phyloP scores from a whole-genome alignment of 2,888 invertebrate genomes.

The Trilocha varians region DNA sequence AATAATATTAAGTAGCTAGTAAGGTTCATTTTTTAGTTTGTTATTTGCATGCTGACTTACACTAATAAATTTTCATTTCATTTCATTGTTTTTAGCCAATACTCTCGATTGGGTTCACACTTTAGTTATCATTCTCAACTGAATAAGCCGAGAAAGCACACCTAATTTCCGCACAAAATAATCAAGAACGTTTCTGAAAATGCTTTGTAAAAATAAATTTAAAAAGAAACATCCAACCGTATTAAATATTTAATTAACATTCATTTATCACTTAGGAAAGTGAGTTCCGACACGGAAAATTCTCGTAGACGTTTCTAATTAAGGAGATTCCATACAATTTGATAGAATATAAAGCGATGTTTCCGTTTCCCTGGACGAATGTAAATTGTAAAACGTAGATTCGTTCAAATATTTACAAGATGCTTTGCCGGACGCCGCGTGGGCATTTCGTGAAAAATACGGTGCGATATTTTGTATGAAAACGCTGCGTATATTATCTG shows the following conservation, averaged over 20 bases:
- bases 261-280: constrained; percentile 2
- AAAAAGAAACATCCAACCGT: background rate
- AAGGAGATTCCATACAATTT: constrained; percentile 37
- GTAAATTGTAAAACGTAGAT: constrained; percentile 55
- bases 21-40: too few relatives aligned
- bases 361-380: constrained; percentile 32
- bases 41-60: too few relatives aligned
- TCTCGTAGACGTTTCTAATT: constrained; percentile 26
- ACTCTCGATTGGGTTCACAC: too few relatives aligned
- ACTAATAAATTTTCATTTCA: too few relatives aligned
- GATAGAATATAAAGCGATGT: constrained; percentile 35
- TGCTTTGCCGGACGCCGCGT: constrained; percentile 34
- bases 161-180: too few relatives aligned
- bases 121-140: too few relatives aligned
- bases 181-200: too few relatives aligned
- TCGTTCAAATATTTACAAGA: constrained; percentile 54
- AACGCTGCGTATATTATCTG: constrained; percentile 1
- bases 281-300: background rate
- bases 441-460: constrained; percentile 22
- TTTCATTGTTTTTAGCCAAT: too few relatives aligned
- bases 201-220: background rate
- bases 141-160: too few relatives aligned
- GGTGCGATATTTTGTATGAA: constrained; percentile 7
- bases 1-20: too few relatives aligned
- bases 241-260: background rate